Evolutionary conservation across 2,888 invertebrate genomes (phyloP), one percentile per base, ranked within the genome.

Genomic region (Caenorhabditis macrosperma): DNA sequence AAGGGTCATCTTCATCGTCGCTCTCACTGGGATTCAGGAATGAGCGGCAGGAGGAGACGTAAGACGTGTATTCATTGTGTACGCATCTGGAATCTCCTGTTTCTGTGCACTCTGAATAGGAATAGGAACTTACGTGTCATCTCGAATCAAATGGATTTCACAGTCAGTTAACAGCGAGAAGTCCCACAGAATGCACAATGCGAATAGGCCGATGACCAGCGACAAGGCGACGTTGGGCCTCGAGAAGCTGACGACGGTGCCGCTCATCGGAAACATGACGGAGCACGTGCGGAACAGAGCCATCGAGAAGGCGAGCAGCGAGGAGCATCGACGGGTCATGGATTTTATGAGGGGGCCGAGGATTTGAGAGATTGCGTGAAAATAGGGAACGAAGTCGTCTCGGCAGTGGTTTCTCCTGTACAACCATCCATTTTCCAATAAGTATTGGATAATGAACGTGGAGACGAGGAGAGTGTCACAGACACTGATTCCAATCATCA

Each of bases 401-500:
- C n/a, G n/a, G n/a, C n/a, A n/a, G n/a, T n/a, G n/a, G n/a, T n/a
- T n/a, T n/a, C n/a, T n/a, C n/a, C n/a, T n/a, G n/a, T n/a, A n/a
- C n/a, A n/a, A n/a, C n/a, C n/a, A n/a, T n/a, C n/a, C n/a, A n/a
- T n/a, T n/a, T n/a, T 61, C 46, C 7, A 22, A 30, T 22, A 12
- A 20, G 6, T 10, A 28, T 46, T 2, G n/a, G 10, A 33, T 12
- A 22, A 15, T 28, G 48, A 33, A 61, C 17, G 17, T 46, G 30
- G 30, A 26, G 22, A 46, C 46, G 6, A 10, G 28, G 30, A 33
- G 10, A 28, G 50, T n/a, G 7, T 63, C 63, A 3, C 48, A 28
- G 20, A 50, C 0, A n/a, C 35, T 22, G 5, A 63, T 63, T 7
- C 50, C 63, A 24, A 63, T 63, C 63, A 63, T 63, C 3, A 63